These are phyloP conservation scores for Palythoa heliodiscus DNA, from an alignment of 92 coral and sea anemone species.

Conservation along the genomic window DNA sequence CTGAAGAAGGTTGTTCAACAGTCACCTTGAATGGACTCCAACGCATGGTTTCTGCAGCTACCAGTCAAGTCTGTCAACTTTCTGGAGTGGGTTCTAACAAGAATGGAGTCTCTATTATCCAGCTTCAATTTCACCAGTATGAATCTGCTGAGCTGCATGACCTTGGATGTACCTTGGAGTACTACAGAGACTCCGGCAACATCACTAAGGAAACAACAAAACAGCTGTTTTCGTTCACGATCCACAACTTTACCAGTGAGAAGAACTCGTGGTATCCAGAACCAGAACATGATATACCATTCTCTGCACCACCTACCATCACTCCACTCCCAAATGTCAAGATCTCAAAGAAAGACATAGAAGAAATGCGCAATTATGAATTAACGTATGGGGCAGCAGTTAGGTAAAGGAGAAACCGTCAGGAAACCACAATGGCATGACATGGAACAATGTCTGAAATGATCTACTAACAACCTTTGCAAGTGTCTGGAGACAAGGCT, in stretches of 20 bases:
- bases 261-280: not conserved
- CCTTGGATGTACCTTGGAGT: not conserved
- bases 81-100: not conserved
- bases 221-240: not conserved
- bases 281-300: not conserved
- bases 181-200: not conserved
- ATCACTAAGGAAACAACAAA: not conserved
- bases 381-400: slow-evolving; percentile 45
- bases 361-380: not conserved
- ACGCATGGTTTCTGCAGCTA: not conserved
- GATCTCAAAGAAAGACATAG: not conserved
- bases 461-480: slow-evolving; percentile 13
- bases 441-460: slow-evolving; percentile 48
- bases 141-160: not conserved
- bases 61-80: not conserved
- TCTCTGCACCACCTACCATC: not conserved
- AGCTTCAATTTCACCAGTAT: not conserved
- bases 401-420: slow-evolving; percentile 36
- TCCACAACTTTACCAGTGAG: no score
- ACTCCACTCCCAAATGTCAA: not conserved
- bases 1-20: not conserved
- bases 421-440: slow-evolving; percentile 47
- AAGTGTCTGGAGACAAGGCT: not conserved
- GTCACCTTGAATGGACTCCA: not conserved
- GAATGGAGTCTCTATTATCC: not conserved